These are phyloP conservation scores for Archegozetes longisetosus DNA, from an alignment of 1,140 invertebrate species.

Conservation along the genomic window DNA sequence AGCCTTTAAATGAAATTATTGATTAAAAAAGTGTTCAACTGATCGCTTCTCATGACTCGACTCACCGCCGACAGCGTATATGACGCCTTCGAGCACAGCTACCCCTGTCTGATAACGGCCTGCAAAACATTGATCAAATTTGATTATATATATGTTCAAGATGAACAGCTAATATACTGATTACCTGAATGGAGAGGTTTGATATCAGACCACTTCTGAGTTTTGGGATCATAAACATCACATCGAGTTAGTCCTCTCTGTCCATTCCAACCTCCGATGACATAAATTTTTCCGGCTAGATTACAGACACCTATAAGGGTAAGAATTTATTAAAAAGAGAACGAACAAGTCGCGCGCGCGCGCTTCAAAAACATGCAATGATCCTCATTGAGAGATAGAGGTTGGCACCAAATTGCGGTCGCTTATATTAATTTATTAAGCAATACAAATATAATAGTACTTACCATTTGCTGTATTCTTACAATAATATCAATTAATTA, in stretches of 20 bases:
- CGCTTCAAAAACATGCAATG: background rate
- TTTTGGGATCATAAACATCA: conserved; percentile 48
- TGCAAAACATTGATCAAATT: conserved; percentile 90
- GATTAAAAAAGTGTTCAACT: background rate
- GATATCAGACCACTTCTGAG: conserved; percentile 45
- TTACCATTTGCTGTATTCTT: too few species aligned
- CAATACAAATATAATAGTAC: too few species aligned
- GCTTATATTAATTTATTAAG: too few species aligned
- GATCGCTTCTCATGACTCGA: background rate
- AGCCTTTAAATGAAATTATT: conserved; percentile 25
- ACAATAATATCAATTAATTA: too few species aligned
- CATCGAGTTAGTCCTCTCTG: conserved; percentile 54
- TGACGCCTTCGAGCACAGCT: conserved; percentile 28
- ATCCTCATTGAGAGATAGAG: background rate
- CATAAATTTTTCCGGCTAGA: conserved; percentile 50
- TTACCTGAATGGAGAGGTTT: conserved; percentile 45
- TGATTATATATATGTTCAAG: conserved; percentile 86
- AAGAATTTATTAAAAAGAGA: background rate
- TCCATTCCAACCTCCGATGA: conserved; percentile 63
- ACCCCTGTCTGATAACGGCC: conserved; percentile 56
- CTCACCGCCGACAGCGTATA: conserved; percentile 33
- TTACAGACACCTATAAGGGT: conserved; percentile 46
- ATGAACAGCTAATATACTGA: conserved; percentile 59
- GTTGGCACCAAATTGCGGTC: background rate
- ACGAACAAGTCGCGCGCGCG: too few species aligned